Evolutionary conservation across 2,113 vertebrate genomes (phyloP).

Genomic region (Mormyrus iriodes): DNA sequence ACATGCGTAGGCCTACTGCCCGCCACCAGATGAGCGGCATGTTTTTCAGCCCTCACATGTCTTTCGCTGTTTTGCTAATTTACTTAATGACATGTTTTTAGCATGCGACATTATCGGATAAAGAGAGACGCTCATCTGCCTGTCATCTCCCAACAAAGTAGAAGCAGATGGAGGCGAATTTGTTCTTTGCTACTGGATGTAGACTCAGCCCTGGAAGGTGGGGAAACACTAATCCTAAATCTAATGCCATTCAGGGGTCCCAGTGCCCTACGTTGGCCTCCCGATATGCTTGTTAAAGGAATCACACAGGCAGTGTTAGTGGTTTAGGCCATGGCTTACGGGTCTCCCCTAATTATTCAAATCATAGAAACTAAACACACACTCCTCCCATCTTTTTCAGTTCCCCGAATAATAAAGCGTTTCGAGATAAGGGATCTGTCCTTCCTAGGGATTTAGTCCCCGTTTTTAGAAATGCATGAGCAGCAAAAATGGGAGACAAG

Average conservation of each 20-base stretch:
- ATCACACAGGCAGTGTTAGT: not conserved
- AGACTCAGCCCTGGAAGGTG: not conserved
- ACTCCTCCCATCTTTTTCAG: not conserved
- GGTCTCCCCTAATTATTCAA: not conserved
- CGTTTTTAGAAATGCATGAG: constrained; percentile 22
- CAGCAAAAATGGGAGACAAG: constrained; percentile 16
- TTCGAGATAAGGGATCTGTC: not conserved
- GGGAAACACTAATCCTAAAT: not conserved
- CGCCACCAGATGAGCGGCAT: not conserved
- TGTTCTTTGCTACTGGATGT: not conserved
- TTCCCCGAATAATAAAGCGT: not conserved
- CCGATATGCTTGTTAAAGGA: not conserved
- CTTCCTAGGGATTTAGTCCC: constrained; percentile 5
- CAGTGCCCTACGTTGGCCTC: not conserved
- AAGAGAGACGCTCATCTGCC: not conserved
- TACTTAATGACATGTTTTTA: constrained; percentile 30
- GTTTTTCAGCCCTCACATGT: not conserved
- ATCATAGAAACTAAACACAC: not conserved
- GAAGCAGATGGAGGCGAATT: not conserved
- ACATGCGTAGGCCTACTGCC: not conserved
- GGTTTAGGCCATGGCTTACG: not conserved
- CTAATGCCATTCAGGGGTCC: not conserved
- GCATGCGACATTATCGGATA: constrained; percentile 24
- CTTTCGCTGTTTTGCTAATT: constrained; percentile 25
- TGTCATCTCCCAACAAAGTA: not conserved